Evolutionary conservation across 2,888 invertebrate genomes (phyloP), one percentile per base, ranked within the genome.

Genomic region (Chouioia cunea): DNA sequence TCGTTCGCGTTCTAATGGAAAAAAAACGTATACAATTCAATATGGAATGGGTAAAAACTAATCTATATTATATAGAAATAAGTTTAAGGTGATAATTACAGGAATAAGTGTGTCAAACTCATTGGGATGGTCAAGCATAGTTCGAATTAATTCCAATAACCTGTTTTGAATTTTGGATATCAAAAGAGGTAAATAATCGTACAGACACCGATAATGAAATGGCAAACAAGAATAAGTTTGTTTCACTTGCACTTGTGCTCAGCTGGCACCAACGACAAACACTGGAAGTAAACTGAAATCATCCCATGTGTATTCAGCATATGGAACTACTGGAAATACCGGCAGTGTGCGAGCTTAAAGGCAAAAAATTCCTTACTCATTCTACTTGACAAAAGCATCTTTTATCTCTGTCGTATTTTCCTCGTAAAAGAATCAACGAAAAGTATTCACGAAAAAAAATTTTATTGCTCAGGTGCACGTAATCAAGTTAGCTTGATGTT

Each of bases 161-260:
- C 53, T 63, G 53, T 53, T 63, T 53, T 63, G 20, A 20, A 63
- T 63, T 44, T 53, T 52, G 18, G 18, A 43, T 43, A 20, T 46
- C 10, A 15, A 15, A 63, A 46, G 52, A n/a, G n/a, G 20, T 12
- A 53, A 63, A 44, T 52, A 62, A 36, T 36, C 43, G 50, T 52
- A 62, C 50, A 36, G 62, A 10, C 36, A 63, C 53, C 43, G 44
- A 23, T 59, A 53, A 53, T 43, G 50, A 59, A 59, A 47, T 66
- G 23, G 46, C 52, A 59, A 66, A 53, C 58, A 22, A 27, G 6
- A 53, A 43, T 23, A 18, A 22, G 8, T 50, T 22, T 46, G 27
- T 44, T 36, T 50, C 48, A 22, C 46, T 58, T 43, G 18, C 50
- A 46, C 58, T 66, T 53, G 58, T 59, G 58, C 58, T 59, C 65